These are phyloP conservation scores for Thinocorus orbignyianus DNA, from an alignment of 2,113 vertebrate genomes.

Conservation along the genomic window DNA sequence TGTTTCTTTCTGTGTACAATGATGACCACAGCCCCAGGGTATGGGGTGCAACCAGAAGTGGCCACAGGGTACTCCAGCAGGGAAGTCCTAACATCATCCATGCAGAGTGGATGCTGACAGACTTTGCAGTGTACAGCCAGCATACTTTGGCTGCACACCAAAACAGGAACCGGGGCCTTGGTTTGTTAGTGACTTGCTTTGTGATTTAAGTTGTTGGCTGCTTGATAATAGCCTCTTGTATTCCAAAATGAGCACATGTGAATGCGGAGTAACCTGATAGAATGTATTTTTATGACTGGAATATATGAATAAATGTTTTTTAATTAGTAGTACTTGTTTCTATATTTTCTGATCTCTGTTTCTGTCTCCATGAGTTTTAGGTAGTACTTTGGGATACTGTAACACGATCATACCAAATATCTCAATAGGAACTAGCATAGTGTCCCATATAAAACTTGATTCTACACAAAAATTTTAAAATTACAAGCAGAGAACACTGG, in stretches of 20 bases:
- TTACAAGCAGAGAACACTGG: neutral
- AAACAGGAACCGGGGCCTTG: neutral
- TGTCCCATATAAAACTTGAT: neutral
- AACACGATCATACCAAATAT: neutral
- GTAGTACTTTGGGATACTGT: neutral
- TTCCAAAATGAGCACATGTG: neutral
- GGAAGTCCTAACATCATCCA: neutral
- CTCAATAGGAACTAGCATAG: neutral
- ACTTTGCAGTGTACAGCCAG: neutral
- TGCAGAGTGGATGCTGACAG: neutral
- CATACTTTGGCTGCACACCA: neutral
- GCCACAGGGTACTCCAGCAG: neutral
- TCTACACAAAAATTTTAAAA: neutral
- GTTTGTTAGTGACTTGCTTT: neutral
- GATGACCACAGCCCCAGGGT: neutral
- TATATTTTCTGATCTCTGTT: neutral
- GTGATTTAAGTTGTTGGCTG: neutral
- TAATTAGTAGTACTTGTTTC: neutral
- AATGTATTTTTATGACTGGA: neutral
- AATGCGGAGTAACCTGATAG: neutral
- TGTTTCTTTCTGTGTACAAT: neutral
- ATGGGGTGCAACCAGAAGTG: neutral
- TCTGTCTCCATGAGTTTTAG: neutral
- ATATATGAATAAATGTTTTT: neutral
- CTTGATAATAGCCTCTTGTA: neutral